Conservation (phyloP, 2,888 invertebrate species). For the Pseudoips prasinana region DNA sequence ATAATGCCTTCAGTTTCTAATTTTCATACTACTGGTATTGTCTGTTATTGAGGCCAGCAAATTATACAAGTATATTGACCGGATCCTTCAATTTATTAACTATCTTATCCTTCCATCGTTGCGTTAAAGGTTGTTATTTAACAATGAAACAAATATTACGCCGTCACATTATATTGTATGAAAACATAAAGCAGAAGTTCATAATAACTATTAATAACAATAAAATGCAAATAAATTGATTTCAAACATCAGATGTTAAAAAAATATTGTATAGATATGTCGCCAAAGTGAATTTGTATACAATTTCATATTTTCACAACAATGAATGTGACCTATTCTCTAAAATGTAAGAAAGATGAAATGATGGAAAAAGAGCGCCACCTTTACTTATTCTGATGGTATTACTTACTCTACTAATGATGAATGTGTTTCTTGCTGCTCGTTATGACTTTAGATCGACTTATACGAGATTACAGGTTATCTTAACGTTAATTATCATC, state of each 20-base stretch:
- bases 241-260: slow-evolving; percentile 20
- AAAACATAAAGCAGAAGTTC: slow-evolving; percentile 52
- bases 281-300: slow-evolving; percentile 5
- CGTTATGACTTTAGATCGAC: slow-evolving; percentile 47
- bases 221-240: slow-evolving; percentile 27
- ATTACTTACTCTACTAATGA: slow-evolving; percentile 53
- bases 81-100: slow-evolving; percentile 9
- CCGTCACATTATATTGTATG: slow-evolving; percentile 80
- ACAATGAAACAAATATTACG: slow-evolving; percentile 63
- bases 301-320: slow-evolving; percentile 56
- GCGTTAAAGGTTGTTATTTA: no score
- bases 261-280: slow-evolving; percentile 10
- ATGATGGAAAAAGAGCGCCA: slow-evolving; percentile 62
- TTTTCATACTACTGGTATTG: slow-evolving; percentile 20
- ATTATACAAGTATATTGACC: slow-evolving; percentile 23
- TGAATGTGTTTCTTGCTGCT: slow-evolving; percentile 52
- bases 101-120: slow-evolving; percentile 9
- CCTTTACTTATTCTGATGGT: slow-evolving; percentile 56
- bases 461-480: slow-evolving; percentile 48
- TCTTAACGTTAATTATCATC: slow-evolving; percentile 50
- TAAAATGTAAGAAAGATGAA: slow-evolving; percentile 58
- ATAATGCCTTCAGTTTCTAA: no score
- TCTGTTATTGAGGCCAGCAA: slow-evolving; percentile 29
- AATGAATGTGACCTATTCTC: slow-evolving; percentile 78
- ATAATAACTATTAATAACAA: slow-evolving; percentile 19